Evolutionary conservation across 2,797 vertebrate genomes (phyloP).

Genomic region (Chelidonichthys spinosus): DNA sequence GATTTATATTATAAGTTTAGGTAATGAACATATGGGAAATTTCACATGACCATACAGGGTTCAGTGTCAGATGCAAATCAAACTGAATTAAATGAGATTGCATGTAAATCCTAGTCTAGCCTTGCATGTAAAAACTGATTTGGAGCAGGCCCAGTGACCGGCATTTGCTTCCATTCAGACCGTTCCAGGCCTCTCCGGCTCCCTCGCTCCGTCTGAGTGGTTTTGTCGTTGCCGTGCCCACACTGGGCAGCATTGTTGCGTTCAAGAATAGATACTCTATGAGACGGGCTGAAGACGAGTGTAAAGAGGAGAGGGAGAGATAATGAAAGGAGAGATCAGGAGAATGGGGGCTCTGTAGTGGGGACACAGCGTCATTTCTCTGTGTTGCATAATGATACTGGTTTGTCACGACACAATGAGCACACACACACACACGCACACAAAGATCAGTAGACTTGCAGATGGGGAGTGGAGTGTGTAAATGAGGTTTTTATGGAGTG

Average conservation of each 20-base stretch:
- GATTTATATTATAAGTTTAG: too few relatives aligned
- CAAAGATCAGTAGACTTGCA: constrained; percentile 40
- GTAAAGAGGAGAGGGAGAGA: constrained; percentile 43
- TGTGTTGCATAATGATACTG: constrained; percentile 73
- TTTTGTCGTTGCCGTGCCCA: constrained; percentile 36
- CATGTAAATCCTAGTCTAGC: not conserved
- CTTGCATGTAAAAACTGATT: not conserved
- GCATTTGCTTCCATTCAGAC: constrained; percentile 36
- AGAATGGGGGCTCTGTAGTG: constrained; percentile 74
- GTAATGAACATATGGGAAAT: too few relatives aligned
- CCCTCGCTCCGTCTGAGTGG: constrained; percentile 25
- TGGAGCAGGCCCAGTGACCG: constrained; percentile 18
- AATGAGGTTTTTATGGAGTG: constrained; percentile 74
- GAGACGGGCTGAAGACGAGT: constrained; percentile 44
- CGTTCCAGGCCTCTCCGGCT: constrained; percentile 38
- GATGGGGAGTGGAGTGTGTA: constrained; percentile 63
- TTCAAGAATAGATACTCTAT: constrained; percentile 53
- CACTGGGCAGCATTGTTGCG: constrained; percentile 71
- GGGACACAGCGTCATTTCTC: constrained; percentile 60
- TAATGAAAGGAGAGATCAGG: constrained; percentile 54
- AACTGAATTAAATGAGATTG: constrained; percentile 1
- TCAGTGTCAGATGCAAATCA: not conserved
- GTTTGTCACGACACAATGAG: constrained; percentile 64
- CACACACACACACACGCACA: constrained; percentile 18
- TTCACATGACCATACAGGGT: too few relatives aligned